These are phyloP conservation scores for Dysidea cf. avara DNA, from an alignment of 37 sponge, comb jelly and placozoan genomes.

Conservation along the genomic window DNA sequence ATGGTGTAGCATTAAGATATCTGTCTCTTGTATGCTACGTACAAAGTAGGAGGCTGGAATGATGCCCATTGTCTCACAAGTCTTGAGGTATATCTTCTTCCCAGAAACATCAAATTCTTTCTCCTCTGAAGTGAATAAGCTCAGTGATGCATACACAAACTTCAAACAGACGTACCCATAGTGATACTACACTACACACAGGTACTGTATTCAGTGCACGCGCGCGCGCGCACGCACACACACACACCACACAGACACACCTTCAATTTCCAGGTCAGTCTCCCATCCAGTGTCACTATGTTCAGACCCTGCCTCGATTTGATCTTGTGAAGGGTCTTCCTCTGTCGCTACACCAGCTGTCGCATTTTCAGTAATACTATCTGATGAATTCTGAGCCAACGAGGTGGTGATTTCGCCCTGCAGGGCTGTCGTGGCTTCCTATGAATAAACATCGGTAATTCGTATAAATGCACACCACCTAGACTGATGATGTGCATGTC, in stretches of 20 bases:
- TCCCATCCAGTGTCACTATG: constrained; percentile 86
- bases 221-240: too few species aligned
- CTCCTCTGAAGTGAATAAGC: constrained; percentile 58
- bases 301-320: constrained; percentile 42
- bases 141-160: too few species aligned
- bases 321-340: constrained; percentile 19
- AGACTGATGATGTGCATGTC: too few species aligned
- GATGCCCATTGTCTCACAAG: constrained; percentile 77
- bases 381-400: too few species aligned
- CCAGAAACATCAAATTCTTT: constrained; percentile 92
- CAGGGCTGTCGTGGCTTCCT: not conserved
- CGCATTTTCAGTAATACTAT: not conserved
- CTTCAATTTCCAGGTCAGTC: constrained; percentile 93
- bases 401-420: not conserved
- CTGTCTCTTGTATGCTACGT: constrained; percentile 41
- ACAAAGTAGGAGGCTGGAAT: constrained; percentile 88
- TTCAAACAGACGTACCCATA: too few species aligned
- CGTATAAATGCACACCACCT: not conserved
- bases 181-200: too few species aligned
- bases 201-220: too few species aligned
- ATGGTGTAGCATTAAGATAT: constrained; percentile 84
- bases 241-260: too few species aligned
- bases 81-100: constrained; percentile 65
- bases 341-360: constrained; percentile 14
- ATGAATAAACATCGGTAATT: not conserved